Base-by-base conservation (phyloP, 2,888 invertebrate genomes). In the Dryobotodes eremita region DNA sequence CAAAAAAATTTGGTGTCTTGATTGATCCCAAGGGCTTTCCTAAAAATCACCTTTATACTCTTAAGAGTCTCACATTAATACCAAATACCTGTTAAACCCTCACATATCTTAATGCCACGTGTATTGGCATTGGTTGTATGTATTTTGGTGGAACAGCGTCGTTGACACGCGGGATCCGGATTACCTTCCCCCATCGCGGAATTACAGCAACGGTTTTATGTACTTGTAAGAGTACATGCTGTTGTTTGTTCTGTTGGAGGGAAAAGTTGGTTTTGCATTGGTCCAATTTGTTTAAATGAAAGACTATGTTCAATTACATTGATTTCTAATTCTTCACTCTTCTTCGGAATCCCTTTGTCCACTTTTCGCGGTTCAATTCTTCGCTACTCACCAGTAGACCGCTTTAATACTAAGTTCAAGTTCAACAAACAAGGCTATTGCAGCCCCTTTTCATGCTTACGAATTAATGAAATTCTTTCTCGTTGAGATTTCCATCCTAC, bases 121-220 rank as follows among this genome's bases (percentile, higher is more conserved):
- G 68, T 82, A 50, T 80, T 71, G 62, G n/a, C 68, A 83, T 85
- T 75, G 82, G 64, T 31, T 59, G 48, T 75, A 59, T 69, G 42
- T 69, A 71, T 82, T 70, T 77, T n/a, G 77, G 80, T 74, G 79
- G 74, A 71, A 84, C 71, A 79, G 75, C 82, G 65, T 31, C 62
- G 86, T 76, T 86, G 90, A 89, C 91, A 87, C 71, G 81, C 78
- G 65, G 77, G 71, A 80, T 81, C 85, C 88, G 90, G 89, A 88
- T 90, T 90, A 89, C 76, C 64, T 74, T 69, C 71, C 71, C 68
- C 76, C 79, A 50, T 77, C 69, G 69, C 65, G 80, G 87, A 89
- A 88, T 89, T 89, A 89, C 75, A 73, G 75, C 11, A 74, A 73
- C 53, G 74, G 71, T 74, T 74, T 42, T 71, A 59, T 70, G 71